Percentiles rank a stretch among this genome's conserved stretches.
phyloP scores from a whole-genome alignment of 1,140 invertebrate species.

The Saccostrea glomerata region DNA sequence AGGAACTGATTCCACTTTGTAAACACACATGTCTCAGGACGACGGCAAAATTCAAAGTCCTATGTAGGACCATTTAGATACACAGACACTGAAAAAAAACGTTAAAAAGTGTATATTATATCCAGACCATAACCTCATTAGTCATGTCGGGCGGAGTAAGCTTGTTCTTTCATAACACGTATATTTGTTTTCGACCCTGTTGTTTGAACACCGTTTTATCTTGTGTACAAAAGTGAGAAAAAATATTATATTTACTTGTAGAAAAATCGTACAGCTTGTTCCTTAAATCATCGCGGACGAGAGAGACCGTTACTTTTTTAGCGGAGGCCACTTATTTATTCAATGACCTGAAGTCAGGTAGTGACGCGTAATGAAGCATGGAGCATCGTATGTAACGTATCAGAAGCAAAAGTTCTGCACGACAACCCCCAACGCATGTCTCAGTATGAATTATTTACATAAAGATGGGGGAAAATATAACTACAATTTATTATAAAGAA shows the following conservation, averaged over 20 bases:
- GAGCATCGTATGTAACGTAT: neutral
- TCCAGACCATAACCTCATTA: neutral
- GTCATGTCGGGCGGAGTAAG: slow-evolving; percentile 6
- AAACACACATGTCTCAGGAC: slow-evolving; percentile 5
- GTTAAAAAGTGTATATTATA: slow-evolving; percentile 10
- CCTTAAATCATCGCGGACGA: slow-evolving; percentile 25
- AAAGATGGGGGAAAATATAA: neutral
- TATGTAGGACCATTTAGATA: neutral
- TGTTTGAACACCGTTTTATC: slow-evolving; percentile 19
- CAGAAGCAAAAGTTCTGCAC: slow-evolving; percentile 8
- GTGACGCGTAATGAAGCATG: slow-evolving; percentile 26
- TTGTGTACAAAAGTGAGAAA: slow-evolving; percentile 6
- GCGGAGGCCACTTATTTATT: slow-evolving; percentile 30
- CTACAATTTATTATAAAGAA: neutral
- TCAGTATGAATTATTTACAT: neutral
- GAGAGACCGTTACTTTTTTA: neutral
- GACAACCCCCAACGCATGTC: neutral
- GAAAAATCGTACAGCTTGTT: slow-evolving; percentile 6
- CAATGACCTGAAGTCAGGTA: slow-evolving; percentile 25
- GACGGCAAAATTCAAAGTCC: neutral
- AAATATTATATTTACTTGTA: slow-evolving; percentile 21
- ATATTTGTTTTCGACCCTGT: neutral
- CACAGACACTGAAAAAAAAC: slow-evolving; percentile 2
- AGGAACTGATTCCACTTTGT: neutral
- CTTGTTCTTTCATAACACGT: neutral